Evolutionary conservation across 1,140 invertebrate genomes (phyloP).

Genomic region (Zeugodacus cucurbitae): DNA sequence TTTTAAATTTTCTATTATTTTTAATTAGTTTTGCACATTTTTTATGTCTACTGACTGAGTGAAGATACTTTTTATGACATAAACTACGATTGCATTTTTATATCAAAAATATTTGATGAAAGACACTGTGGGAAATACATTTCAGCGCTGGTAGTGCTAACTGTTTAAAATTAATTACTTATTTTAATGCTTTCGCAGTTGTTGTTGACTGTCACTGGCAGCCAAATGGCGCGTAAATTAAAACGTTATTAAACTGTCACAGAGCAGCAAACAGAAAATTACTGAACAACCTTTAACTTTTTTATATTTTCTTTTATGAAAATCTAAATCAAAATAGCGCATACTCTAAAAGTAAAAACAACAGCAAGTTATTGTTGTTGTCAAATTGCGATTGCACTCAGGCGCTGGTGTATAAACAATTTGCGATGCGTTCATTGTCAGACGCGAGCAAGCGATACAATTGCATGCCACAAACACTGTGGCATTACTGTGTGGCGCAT

Average conservation of each 20-base stretch:
- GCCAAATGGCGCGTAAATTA: background rate
- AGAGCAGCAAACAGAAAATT: background rate
- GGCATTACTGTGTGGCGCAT: background rate
- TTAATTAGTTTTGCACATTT: too few species aligned
- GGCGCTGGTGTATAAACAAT: background rate
- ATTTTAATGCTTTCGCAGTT: background rate
- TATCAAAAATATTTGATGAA: too few species aligned
- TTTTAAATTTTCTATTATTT: too few species aligned
- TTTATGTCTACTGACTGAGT: too few species aligned
- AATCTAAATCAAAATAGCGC: background rate
- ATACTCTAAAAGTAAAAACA: background rate
- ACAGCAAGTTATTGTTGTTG: background rate
- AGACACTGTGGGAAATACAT: too few species aligned
- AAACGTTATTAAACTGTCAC: constrained; percentile 6
- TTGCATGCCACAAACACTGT: background rate
- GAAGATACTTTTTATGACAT: too few species aligned
- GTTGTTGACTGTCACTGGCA: background rate
- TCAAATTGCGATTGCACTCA: background rate
- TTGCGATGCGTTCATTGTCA: background rate
- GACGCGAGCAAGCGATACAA: background rate
- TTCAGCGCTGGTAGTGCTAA: too few species aligned
- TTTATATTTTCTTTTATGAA: background rate
- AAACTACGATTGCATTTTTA: too few species aligned
- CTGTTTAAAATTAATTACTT: background rate
- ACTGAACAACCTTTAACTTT: background rate